phyloP scores from a whole-genome alignment of 1,140 invertebrate species.

The Coptotermes formosanus region DNA sequence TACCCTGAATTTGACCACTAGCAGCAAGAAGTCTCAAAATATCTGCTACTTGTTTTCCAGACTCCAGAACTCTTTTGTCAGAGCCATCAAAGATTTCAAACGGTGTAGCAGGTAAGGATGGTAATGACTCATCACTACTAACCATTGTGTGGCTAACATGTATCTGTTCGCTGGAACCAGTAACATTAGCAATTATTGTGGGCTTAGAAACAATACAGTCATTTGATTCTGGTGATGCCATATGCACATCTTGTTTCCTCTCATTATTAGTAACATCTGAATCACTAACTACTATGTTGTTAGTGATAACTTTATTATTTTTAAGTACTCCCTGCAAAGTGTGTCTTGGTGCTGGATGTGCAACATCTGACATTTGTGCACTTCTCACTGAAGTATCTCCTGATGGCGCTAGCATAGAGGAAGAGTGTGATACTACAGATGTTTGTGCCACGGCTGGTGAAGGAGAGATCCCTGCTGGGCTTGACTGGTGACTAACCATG shows the following conservation, averaged over 20 bases:
- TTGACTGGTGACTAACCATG: not conserved
- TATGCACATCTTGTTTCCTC: not conserved
- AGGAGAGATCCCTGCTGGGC: not conserved
- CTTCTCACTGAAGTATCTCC: not conserved
- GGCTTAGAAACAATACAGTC: not conserved
- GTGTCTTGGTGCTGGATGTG: not conserved
- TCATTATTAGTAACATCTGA: not conserved
- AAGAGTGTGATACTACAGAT: not conserved
- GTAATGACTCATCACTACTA: not conserved
- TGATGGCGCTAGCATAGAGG: not conserved
- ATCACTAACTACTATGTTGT: not conserved
- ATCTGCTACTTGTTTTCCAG: constrained; percentile 15
- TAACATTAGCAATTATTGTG: not conserved
- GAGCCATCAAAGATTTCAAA: not conserved
- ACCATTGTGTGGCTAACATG: not conserved
- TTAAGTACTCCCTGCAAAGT: not conserved
- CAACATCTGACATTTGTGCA: not conserved
- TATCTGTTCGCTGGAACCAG: not conserved
- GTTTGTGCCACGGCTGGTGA: not conserved
- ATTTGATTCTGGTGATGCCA: not conserved
- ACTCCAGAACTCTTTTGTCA: not conserved
- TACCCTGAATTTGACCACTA: constrained; percentile 21
- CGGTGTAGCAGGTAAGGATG: not conserved
- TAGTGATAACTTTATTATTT: not conserved
- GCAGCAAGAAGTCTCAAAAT: constrained; percentile 18